phyloP scores from a whole-genome alignment of 2,113 vertebrate genomes.

The Amazona vittata region DNA sequence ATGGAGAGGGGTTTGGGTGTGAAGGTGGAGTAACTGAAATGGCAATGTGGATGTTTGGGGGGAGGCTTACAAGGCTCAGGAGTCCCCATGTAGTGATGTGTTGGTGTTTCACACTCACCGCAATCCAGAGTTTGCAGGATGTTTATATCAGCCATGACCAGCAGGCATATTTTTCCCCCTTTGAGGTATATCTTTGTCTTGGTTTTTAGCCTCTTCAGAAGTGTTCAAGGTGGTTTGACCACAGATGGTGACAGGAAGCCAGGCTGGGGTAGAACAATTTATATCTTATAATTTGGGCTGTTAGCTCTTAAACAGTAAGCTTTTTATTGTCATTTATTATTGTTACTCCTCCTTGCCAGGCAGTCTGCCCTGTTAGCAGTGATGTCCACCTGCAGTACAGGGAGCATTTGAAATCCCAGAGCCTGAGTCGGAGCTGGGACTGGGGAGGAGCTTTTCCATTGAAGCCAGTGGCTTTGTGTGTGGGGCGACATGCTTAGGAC shows the following conservation, averaged over 20 bases:
- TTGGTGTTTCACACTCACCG: background rate
- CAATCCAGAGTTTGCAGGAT: background rate
- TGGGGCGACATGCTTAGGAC: background rate
- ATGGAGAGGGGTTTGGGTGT: background rate
- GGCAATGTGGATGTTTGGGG: background rate
- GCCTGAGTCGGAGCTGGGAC: background rate
- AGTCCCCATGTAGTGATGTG: background rate
- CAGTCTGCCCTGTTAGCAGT: background rate
- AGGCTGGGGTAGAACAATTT: background rate
- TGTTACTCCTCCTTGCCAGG: background rate
- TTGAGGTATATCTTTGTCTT: background rate
- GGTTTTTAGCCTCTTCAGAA: background rate
- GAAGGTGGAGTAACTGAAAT: background rate
- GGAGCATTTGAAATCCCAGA: background rate
- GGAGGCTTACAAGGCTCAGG: background rate
- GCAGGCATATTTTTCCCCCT: background rate
- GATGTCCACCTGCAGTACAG: background rate
- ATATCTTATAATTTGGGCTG: background rate
- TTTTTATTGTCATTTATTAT: background rate
- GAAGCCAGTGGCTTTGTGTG: background rate
- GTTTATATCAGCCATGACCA: background rate
- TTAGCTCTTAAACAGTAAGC: background rate
- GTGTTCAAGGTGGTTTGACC: background rate
- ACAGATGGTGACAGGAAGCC: background rate
- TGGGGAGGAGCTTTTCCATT: background rate